Conservation (phyloP, 64 coral and sea anemone genomes). For the Astreopora myriophthalma region DNA sequence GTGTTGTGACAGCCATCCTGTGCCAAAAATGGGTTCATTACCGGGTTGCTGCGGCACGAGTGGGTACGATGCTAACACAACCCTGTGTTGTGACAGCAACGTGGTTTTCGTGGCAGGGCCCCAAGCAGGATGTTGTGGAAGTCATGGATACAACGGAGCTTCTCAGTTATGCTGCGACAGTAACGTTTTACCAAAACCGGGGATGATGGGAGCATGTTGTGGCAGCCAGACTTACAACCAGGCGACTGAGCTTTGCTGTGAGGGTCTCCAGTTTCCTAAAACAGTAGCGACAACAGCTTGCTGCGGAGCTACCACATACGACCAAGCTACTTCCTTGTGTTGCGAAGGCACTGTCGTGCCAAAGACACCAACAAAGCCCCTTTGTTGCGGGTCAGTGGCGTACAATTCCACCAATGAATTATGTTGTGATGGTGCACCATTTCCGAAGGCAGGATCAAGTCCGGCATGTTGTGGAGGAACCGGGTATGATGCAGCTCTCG, state of each 20-base stretch:
- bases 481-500: neutral
- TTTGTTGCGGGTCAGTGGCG: neutral
- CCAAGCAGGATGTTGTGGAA: neutral
- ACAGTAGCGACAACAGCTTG: neutral
- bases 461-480: neutral
- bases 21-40: neutral
- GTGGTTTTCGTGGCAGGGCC: neutral
- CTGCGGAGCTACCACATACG: neutral
- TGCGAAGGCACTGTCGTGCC: neutral
- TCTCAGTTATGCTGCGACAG: slow-evolving; percentile 3
- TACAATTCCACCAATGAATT: neutral
- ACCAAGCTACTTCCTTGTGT: neutral
- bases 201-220: neutral
- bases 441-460: neutral
- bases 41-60: neutral
- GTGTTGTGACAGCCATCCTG: neutral
- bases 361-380: neutral
- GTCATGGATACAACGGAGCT: neutral
- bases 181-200: neutral
- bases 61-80: neutral
- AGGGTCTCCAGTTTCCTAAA: neutral
- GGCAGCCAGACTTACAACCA: neutral
- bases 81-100: neutral
- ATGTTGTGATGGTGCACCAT: neutral
- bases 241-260: neutral